A percentile compares a stretch with the other conserved stretches of the same genome.
Conservation (phyloP, 64 coral and sea anemone genomes). For the Pachyseris speciosa region DNA sequence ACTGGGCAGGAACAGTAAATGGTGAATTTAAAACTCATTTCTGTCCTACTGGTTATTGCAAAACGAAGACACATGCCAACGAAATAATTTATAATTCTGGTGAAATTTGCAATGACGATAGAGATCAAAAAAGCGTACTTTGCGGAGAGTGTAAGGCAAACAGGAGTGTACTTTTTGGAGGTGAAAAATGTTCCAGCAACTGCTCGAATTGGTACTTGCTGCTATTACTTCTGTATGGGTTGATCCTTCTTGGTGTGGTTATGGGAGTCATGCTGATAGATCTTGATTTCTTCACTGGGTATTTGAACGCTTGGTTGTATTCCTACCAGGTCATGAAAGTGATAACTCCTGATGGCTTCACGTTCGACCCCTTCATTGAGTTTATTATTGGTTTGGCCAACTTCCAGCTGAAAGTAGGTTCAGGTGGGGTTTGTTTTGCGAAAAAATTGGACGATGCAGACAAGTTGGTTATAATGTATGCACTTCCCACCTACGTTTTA, state of each 20-base stretch:
- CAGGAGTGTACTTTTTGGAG: constrained; percentile 68
- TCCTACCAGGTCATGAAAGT: constrained; percentile 91
- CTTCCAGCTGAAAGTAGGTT: constrained; percentile 61
- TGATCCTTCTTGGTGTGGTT: constrained; percentile 61
- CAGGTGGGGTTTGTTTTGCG: constrained; percentile 67
- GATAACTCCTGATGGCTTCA: constrained; percentile 64
- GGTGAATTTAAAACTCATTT: constrained; percentile 49
- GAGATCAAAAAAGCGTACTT: constrained; percentile 60
- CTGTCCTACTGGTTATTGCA: constrained; percentile 83
- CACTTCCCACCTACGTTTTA: constrained; percentile 75
- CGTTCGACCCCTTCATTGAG: constrained; percentile 71
- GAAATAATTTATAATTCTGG: constrained; percentile 38
- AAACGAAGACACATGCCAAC: not conserved
- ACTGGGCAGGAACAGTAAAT: constrained; percentile 85
- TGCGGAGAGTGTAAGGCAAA: constrained; percentile 77
- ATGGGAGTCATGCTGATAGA: constrained; percentile 78
- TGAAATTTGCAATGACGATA: constrained; percentile 64
- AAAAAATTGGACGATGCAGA: constrained; percentile 69
- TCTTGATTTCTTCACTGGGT: constrained; percentile 92
- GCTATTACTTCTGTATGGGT: constrained; percentile 49
- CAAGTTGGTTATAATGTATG: constrained; percentile 77
- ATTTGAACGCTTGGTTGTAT: constrained; percentile 97
- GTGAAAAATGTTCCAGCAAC: constrained; percentile 53
- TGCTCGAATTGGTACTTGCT: constrained; percentile 79
- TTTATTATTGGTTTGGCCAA: constrained; percentile 82